Evolutionary conservation across 2,797 vertebrate genomes (phyloP), one percentile per base, ranked within the genome.

Genomic region (Galaxias olidus): DNA sequence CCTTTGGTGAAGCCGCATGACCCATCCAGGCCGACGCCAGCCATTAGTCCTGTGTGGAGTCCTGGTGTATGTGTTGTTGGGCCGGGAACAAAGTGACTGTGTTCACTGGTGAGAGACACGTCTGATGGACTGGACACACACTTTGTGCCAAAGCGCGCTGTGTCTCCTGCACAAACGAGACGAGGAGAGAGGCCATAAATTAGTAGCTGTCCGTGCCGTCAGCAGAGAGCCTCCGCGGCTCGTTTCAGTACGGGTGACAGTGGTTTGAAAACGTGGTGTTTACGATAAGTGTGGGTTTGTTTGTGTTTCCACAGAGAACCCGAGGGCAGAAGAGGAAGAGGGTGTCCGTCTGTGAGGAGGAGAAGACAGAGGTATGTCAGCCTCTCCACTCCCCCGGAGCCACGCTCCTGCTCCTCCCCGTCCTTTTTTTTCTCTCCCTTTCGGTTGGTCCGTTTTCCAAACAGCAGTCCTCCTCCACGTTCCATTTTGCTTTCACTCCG

Each of bases 251-350:
- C n/a, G 30, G 3, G 30, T 6, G 30, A 30, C 30, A 6, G 30
- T 6, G 30, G 14, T 20, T 40, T 55, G n/a, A n/a, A n/a, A n/a
- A n/a, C n/a, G n/a, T n/a, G n/a, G 4, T 49, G 12, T 65, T 64
- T 61, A 51, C 62, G 48, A 72, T 20, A 49, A 8, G 53, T 48
- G 7, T 40, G 43, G 9, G 64, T 61, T 66, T 80, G 30, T 30
- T 65, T 77, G 58, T 60, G 10, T 66, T 81, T 78, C 88, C 81
- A 63, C 87, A 99, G 97, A 96, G 96, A 93, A 98, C 96, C 88
- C 93, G 96, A 91, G 96, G 96, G 71, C 93, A 97, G 89, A 99
- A 98, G 89, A 91, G 96, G 85, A 94, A 93, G 78, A 83, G 92
- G 40, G 90, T 94, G 72, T 94, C 94, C 71, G 86, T 95, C 78